These are phyloP conservation scores for Bellardia pandia DNA, from an alignment of 2,888 invertebrate genomes.

Conservation along the genomic window DNA sequence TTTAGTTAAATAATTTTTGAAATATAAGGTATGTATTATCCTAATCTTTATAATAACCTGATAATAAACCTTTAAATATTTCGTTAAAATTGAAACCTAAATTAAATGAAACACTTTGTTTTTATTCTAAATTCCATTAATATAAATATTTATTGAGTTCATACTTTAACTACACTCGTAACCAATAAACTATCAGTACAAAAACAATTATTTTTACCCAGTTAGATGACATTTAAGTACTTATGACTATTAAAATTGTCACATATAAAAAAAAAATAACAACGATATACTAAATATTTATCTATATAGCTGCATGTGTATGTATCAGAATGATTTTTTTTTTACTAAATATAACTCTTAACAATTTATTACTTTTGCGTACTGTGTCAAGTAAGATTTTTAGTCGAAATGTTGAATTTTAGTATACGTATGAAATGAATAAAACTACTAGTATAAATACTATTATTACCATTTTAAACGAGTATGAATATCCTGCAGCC, in stretches of 20 bases:
- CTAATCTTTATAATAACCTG: too few species aligned
- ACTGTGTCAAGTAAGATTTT: conserved; percentile 63
- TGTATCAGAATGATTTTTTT: not conserved
- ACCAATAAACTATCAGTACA: not conserved
- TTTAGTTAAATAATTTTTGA: too few species aligned
- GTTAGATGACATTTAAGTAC: conserved; percentile 26
- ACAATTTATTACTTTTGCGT: conserved; percentile 70
- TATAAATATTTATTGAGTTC: conserved; percentile 15
- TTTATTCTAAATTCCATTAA: not conserved
- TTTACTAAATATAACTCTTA: conserved; percentile 59
- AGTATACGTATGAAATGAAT: conserved; percentile 1
- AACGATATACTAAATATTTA: conserved; percentile 21
- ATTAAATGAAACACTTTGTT: not conserved
- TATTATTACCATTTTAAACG: conserved; percentile 15
- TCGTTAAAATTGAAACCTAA: too few species aligned
- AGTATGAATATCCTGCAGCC: conserved; percentile 60
- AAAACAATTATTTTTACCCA: conserved; percentile 10
- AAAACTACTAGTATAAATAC: conserved; percentile 16
- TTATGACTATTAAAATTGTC: conserved; percentile 18
- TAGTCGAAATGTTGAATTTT: conserved; percentile 32
- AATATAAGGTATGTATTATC: too few species aligned
- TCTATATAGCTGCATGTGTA: not conserved
- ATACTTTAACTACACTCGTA: not conserved
- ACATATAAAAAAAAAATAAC: not conserved
- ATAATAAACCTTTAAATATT: too few species aligned